Base-by-base conservation (phyloP, 2,888 invertebrate genomes). In the Diloba caeruleocephala region DNA sequence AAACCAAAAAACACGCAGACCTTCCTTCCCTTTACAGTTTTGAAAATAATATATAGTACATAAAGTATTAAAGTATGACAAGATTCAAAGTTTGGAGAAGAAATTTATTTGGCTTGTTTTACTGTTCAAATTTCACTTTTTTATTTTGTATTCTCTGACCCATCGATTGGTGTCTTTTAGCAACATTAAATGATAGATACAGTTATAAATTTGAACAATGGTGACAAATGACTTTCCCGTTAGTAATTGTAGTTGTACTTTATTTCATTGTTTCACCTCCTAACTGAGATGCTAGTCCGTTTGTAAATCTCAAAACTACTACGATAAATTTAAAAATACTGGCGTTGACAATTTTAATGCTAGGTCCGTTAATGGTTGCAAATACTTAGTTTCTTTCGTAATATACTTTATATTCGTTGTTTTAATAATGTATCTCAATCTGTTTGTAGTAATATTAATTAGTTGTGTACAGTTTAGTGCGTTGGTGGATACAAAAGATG, bases 401-500 rank as follows among this genome's bases (percentile, higher is more conserved):
- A 19, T 19, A 3, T 3, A 5, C 5, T 19, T 2, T 2, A 19
- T 21, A 21, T 21, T 12, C n/a, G n/a, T 44, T 26, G 0, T 19
- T 39, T 34, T 43, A 13, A 37, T 4, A 17, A 79, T 79, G 76
- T 50, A 33, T 61, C 45, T 44, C 7, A 64, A 58, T 41, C 44
- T 64, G 8, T 21, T 61, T 28, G 10, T 52, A 32, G 10, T 63
- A 25, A 26, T 68, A 52, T 10, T 75, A 31, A 60, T 72, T 9
- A 63, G 59, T 71, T 61, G 46, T 56, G 14, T 78, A 8, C 50
- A 75, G 39, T 67, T 79, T n/a, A 54, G 67, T 74, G 51, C 45
- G 3, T 49, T 65, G 6, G 43, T 42, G 0, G 68, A 71, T 19
- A 23, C 39, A 10, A 51, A 41, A 21, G 43, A 60, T 49, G 48